phyloP scores from a whole-genome alignment of 92 coral and sea anemone genomes.

The Zoanthus solanderi region DNA sequence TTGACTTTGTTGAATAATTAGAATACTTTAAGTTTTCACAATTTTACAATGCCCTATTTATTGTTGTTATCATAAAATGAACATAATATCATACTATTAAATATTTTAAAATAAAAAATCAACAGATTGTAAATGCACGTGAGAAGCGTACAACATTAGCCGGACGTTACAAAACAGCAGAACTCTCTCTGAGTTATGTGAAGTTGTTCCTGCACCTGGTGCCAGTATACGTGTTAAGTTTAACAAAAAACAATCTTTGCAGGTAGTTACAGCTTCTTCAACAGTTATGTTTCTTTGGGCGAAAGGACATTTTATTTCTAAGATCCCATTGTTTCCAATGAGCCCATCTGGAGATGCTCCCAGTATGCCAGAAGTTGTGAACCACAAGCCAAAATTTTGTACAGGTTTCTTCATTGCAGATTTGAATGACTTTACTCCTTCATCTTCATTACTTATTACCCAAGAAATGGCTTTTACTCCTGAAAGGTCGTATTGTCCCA shows the following conservation, averaged over 20 bases:
- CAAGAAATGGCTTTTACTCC: slow-evolving; percentile 49
- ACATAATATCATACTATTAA: too few species aligned
- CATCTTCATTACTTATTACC: slow-evolving; percentile 49
- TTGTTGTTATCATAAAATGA: neutral
- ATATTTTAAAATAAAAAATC: too few species aligned
- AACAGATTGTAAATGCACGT: too few species aligned
- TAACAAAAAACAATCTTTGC: slow-evolving; percentile 10
- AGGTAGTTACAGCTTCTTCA: slow-evolving; percentile 29
- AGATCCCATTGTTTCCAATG: neutral
- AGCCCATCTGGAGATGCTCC: slow-evolving; percentile 15
- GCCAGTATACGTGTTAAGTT: slow-evolving; percentile 16
- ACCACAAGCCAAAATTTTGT: slow-evolving; percentile 21
- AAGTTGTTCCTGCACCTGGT: slow-evolving; percentile 7
- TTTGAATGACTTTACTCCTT: slow-evolving; percentile 44
- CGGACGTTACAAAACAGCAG: neutral
- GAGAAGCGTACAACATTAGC: too few species aligned
- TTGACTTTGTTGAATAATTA: too few species aligned
- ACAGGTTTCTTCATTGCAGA: neutral
- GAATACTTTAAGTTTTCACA: neutral
- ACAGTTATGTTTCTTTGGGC: slow-evolving; percentile 32
- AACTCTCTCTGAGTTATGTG: neutral
- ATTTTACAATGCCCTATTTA: neutral
- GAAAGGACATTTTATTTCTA: slow-evolving; percentile 27
- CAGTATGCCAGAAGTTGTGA: slow-evolving; percentile 9
- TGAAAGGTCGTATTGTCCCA: slow-evolving; percentile 35